Evolutionary conservation across 1,140 invertebrate genomes (phyloP), one percentile per base, ranked within the genome.

Genomic region (Brachionus sp.): DNA sequence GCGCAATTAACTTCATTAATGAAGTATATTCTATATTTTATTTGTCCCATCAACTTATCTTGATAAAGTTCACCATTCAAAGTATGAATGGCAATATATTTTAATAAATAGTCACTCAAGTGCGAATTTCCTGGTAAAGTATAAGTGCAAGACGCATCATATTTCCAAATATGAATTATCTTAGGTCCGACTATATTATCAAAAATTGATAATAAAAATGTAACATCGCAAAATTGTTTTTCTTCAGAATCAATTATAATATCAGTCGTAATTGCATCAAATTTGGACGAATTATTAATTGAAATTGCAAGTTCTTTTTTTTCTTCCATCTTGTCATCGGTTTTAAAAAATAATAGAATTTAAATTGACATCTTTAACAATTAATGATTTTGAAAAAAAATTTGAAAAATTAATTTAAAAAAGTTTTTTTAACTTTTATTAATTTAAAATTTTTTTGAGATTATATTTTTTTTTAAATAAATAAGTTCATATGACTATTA

Each of bases 191-290:
- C 77, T 19, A 80, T 80, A 29, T 80, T 80, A 13, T 80, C 77
- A 80, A 80, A 80, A 19, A 80, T 19, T 5, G 77, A 57, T 42
- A 80, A 80, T 44, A 80, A 66, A 80, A 80, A 80, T 4, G 77
- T 62, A 19, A 80, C 57, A 10, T 70, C 66, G 9, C 16, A 6
- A 9, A 70, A 39, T 9, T 70, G 13, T 37, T 57, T 5, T 35
- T 39, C 7, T 9, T 44, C 7, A 2, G 12, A 5, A 37, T 19
- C 16, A 42, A 70, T 7, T 19, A 39, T 70, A n/a, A 39, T 37
- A 12, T n/a, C n/a, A 19, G 66, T 70, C 16, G 35, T 39, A 10
- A 70, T 70, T 9, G 37, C 3, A n/a, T 70, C 16, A 19, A 70
- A 70, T 70, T 70, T 70, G 3, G 66, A 70, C 29, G 64, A 66